phyloP scores from a whole-genome alignment of 2,113 vertebrate species.

The Tragelaphus buxtoni region DNA sequence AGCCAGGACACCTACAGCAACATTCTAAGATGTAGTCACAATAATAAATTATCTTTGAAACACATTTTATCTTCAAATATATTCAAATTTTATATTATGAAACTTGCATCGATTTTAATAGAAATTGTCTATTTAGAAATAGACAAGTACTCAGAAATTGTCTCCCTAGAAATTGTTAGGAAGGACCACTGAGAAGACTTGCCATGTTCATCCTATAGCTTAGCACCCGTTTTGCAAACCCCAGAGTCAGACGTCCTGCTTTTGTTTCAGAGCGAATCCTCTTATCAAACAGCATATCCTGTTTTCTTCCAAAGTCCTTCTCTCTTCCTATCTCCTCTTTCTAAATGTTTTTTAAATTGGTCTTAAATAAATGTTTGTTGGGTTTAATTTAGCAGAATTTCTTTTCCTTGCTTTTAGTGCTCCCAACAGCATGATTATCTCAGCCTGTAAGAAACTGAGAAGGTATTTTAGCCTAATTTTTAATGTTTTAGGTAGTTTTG shows the following conservation, averaged over 20 bases:
- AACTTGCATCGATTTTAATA: background rate
- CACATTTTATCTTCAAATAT: background rate
- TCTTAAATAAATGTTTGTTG: constrained; percentile 64
- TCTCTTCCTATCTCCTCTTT: background rate
- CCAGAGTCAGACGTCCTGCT: background rate
- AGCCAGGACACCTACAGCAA: background rate
- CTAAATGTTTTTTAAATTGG: constrained; percentile 59
- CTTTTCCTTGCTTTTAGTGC: constrained; percentile 38
- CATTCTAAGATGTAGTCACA: background rate
- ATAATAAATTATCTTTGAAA: background rate
- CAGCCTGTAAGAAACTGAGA: constrained; percentile 31
- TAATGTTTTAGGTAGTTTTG: background rate
- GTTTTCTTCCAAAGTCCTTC: background rate
- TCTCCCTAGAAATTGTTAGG: background rate
- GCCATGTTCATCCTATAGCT: background rate
- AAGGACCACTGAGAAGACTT: background rate
- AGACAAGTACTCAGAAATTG: background rate
- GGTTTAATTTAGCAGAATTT: constrained; percentile 63
- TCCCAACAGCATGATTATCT: constrained; percentile 54
- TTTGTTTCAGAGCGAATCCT: background rate
- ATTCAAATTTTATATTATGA: background rate
- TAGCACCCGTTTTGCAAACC: background rate
- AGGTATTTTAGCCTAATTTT: constrained; percentile 20
- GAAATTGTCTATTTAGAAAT: background rate
- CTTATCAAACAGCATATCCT: background rate